These are phyloP conservation scores for Calyptommatus sinebrachiatus DNA, from an alignment of 2,113 vertebrate genomes.

Conservation along the genomic window DNA sequence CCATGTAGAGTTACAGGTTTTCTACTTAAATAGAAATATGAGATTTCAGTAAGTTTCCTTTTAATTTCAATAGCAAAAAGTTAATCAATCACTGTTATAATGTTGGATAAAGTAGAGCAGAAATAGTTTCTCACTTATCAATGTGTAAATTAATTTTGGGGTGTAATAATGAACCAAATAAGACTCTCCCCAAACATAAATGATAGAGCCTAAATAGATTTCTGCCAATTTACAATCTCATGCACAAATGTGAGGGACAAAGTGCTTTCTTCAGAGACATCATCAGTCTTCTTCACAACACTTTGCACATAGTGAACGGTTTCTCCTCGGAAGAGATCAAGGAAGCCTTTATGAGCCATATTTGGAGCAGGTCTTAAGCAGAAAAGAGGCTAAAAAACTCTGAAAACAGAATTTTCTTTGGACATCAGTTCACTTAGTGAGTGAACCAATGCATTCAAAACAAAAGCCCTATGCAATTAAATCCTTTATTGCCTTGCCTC, in stretches of 20 bases:
- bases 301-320: neutral
- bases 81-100: neutral
- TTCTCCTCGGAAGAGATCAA: constrained; percentile 19
- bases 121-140: constrained; percentile 3
- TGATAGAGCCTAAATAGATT: neutral
- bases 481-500: neutral
- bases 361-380: constrained; percentile 37
- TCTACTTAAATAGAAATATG: neutral
- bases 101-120: neutral
- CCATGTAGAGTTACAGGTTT: neutral
- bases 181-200: constrained; percentile 1
- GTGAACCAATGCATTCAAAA: neutral
- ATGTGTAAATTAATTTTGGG: constrained; percentile 29
- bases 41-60: neutral
- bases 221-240: neutral
- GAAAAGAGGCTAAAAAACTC: constrained; percentile 8
- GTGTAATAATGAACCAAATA: constrained; percentile 7
- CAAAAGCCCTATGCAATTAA: accelerated
- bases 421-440: neutral
- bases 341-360: constrained; percentile 12
- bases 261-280: neutral
- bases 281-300: neutral
- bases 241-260: too few species aligned
- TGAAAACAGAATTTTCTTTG: constrained; percentile 9
- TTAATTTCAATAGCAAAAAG: neutral